Evolutionary conservation across 2,797 vertebrate genomes (phyloP), one percentile per base, ranked within the genome.

Genomic region (Yasuhikotakia modesta): DNA sequence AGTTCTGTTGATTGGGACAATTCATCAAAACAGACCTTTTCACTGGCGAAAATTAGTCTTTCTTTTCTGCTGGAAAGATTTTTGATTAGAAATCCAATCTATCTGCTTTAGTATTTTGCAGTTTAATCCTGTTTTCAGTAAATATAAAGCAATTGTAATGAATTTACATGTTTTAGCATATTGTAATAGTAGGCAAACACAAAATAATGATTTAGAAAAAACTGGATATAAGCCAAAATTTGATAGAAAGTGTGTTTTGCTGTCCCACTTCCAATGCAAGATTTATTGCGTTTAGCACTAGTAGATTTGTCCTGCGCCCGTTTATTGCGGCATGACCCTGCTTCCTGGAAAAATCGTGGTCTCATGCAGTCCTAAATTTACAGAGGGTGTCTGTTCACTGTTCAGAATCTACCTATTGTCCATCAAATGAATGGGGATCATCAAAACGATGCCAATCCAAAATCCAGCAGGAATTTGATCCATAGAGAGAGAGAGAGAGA

Each of bases 1-100:
- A 94, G 86, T 89, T 90, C 85, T 89, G 87, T 90, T 94, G 93
- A 95, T 95, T 93, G 93, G 90, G 89, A 92, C 91, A 61, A 93
- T 94, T 94, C 81, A 83, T 86, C 85, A 87, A 76, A 81, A 73
- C 73, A 17, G 50, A 76, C 45, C 64, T 76, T 73, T 73, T 83
- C 77, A 81, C 46, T 82, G 64, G 55, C 19, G 46, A 48, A 73
- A 71, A 77, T 80, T 45, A 72, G 75, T 78, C 60, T 67, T 27
- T 73, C 73, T 64, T 65, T 79, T 68, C 19, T 53, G 27, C 48
- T 50, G 60, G 63, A 70, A 50, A 69, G 64, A 55, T 32, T 39
- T 77, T 61, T 70, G 66, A 61, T 64, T 35, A 17, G 35, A 55
- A 22, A 75, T 80, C 70, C 72, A 73, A 79, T 81, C 65, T 70